Conservation (phyloP, 37 sponge, comb jelly and placozoan species). For the Geodia barretti region DNA sequence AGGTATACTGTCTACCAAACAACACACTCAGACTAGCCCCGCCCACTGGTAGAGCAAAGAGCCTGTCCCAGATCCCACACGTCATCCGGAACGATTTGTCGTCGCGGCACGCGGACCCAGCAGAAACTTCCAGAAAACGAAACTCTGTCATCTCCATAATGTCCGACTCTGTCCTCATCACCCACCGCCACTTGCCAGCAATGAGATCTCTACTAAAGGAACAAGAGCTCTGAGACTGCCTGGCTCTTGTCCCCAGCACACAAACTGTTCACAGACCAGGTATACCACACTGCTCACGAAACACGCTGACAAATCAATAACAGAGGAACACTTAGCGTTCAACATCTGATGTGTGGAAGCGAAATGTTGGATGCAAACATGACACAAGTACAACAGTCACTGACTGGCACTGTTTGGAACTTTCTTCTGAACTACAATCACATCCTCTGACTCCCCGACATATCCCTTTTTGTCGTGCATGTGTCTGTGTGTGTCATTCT, state of each 20-base stretch:
- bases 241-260: neutral
- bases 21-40: conserved; percentile 5
- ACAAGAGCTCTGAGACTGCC: neutral
- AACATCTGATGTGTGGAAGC: too few relatives aligned
- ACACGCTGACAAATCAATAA: too few relatives aligned
- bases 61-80: conserved; percentile 18
- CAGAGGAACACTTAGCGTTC: too few relatives aligned
- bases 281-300: neutral
- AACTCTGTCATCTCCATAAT: neutral
- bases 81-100: conserved; percentile 37
- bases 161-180: conserved; percentile 28
- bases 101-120: neutral
- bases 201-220: neutral
- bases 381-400: too few relatives aligned
- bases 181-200: neutral
- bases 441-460: too few relatives aligned
- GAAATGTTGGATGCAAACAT: too few relatives aligned
- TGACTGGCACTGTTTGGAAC: too few relatives aligned
- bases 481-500: too few relatives aligned
- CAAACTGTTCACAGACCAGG: neutral
- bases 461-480: too few relatives aligned
- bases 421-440: too few relatives aligned
- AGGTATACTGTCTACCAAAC: conserved; percentile 25
- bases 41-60: conserved; percentile 6
- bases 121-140: neutral